A percentile compares a stretch with the other conserved stretches of the same genome.
Evolutionary conservation across 2,888 invertebrate species (phyloP).

Genomic region (Hirtodrosophila alboralis): DNA sequence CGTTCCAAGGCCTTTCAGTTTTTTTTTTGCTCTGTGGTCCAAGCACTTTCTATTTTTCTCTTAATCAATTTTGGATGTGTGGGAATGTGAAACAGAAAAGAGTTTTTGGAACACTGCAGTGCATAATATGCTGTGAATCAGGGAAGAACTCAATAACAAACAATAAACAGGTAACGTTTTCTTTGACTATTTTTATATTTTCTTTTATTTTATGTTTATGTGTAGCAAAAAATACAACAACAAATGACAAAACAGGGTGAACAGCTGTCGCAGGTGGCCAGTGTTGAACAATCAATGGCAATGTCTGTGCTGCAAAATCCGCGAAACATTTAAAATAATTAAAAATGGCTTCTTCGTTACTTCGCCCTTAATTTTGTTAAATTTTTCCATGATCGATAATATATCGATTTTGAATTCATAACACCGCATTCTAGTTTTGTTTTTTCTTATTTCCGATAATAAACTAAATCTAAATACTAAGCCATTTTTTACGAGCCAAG

Average conservation of each 20-base stretch:
- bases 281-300: conserved; percentile 29
- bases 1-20: conserved; percentile 58
- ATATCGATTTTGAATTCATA: no score
- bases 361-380: no score
- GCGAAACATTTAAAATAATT: conserved; percentile 7
- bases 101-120: conserved; percentile 38
- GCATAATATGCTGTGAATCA: conserved; percentile 45
- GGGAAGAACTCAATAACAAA: conserved; percentile 54
- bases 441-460: no score
- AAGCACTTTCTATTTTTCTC: conserved; percentile 66
- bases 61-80: conserved; percentile 43
- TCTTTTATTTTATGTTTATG: conserved; percentile 59
- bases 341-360: background rate
- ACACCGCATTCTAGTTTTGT: no score
- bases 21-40: conserved; percentile 26
- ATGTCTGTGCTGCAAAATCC: conserved; percentile 24
- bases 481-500: no score
- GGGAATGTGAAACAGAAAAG: conserved; percentile 29
- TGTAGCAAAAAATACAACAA: conserved; percentile 58
- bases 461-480: no score
- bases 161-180: conserved; percentile 53
- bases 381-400: no score
- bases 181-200: conserved; percentile 57
- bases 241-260: conserved; percentile 59
- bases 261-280: conserved; percentile 51